These are phyloP conservation scores for Alfaro cultratus DNA, from an alignment of 2,797 vertebrate species.

Conservation along the genomic window DNA sequence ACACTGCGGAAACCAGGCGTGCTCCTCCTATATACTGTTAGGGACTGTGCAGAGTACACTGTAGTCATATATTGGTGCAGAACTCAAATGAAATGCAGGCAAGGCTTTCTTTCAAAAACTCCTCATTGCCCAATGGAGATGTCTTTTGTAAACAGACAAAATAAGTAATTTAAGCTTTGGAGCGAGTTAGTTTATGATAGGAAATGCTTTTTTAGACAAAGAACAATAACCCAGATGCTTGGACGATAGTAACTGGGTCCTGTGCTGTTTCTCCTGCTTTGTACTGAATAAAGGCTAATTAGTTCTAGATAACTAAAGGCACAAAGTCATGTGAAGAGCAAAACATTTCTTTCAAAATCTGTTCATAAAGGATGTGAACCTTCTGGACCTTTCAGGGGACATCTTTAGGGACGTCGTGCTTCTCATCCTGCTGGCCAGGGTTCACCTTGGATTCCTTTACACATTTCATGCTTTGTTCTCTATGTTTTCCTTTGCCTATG, in stretches of 20 bases:
- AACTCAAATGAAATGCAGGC: constrained; percentile 56
- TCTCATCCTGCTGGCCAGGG: constrained; percentile 12
- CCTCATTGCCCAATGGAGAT: constrained; percentile 42
- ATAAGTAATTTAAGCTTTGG: constrained; percentile 24
- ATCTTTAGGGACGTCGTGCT: constrained; percentile 14
- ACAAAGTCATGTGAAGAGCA: constrained; percentile 28
- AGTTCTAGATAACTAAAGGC: constrained; percentile 57
- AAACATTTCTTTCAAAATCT: constrained; percentile 23
- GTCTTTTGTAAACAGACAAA: constrained; percentile 53
- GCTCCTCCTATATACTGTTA: constrained; percentile 57
- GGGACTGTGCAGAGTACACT: constrained; percentile 54
- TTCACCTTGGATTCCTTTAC: neutral
- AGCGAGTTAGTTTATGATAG: constrained; percentile 26
- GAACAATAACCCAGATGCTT: constrained; percentile 59
- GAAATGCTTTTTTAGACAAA: constrained; percentile 57
- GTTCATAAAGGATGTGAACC: constrained; percentile 26
- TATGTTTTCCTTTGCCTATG: neutral
- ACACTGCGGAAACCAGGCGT: constrained; percentile 21
- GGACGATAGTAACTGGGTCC: constrained; percentile 32
- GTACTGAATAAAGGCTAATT: constrained; percentile 60
- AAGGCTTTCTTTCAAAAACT: constrained; percentile 39
- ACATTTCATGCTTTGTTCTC: constrained; percentile 1
- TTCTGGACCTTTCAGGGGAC: constrained; percentile 14
- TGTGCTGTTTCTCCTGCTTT: constrained; percentile 54
- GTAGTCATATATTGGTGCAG: constrained; percentile 42